A percentile compares a stretch with the other conserved stretches of the same genome.
phyloP scores from a whole-genome alignment of 2,797 vertebrate genomes.

The Austrolebias charrua region DNA sequence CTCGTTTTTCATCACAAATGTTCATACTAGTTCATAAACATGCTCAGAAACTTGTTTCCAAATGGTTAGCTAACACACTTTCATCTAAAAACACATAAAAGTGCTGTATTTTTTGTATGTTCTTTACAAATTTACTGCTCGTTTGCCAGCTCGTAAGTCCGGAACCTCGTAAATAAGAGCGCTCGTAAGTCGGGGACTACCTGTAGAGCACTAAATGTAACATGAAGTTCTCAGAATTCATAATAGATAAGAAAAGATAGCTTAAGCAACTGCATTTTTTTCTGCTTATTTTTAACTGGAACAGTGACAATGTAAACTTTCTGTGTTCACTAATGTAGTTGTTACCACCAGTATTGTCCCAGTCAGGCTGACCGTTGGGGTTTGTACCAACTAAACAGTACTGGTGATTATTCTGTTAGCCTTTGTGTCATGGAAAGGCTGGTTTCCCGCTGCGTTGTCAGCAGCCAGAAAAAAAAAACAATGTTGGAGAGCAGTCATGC shows the following conservation, averaged over 20 bases:
- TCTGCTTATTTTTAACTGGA: constrained; percentile 10
- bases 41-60: too few species aligned
- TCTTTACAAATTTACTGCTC: too few species aligned
- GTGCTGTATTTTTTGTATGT: too few species aligned
- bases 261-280: constrained; percentile 34
- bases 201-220: constrained; percentile 12
- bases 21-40: too few species aligned
- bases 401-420: constrained; percentile 34
- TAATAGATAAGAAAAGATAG: constrained; percentile 12
- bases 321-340: constrained; percentile 21
- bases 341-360: constrained; percentile 24
- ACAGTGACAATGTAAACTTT: constrained; percentile 27
- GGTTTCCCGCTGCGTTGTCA: constrained; percentile 55
- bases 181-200: too few species aligned
- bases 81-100: too few species aligned
- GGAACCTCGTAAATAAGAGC: too few species aligned
- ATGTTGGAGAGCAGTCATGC: constrained; percentile 59
- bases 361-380: constrained; percentile 17
- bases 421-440: constrained; percentile 47
- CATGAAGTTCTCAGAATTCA: constrained; percentile 10
- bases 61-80: too few species aligned
- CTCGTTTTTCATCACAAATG: too few species aligned
- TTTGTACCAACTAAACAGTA: constrained; percentile 43
- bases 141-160: too few species aligned
- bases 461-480: constrained; percentile 42